These are phyloP conservation scores for Mythimna albipuncta DNA, from an alignment of 2,888 invertebrate species.

Conservation along the genomic window DNA sequence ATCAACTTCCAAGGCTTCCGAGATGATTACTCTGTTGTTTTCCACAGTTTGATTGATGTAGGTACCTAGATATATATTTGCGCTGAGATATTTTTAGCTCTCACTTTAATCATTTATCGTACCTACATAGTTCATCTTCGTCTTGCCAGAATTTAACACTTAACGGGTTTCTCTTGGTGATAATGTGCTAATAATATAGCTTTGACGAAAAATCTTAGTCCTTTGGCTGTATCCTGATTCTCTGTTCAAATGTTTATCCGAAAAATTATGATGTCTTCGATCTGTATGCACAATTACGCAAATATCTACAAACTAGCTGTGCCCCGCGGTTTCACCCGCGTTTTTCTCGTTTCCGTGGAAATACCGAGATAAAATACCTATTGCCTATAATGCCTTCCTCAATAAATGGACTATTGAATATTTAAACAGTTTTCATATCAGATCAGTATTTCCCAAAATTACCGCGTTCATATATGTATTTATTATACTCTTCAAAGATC, in stretches of 20 bases:
- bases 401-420: no score
- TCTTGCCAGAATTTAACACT: constrained; percentile 29
- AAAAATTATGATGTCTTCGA: constrained; percentile 9
- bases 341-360: no score
- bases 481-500: no score
- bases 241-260: not conserved
- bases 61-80: constrained; percentile 28
- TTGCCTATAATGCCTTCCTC: no score
- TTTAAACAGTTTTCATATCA: no score
- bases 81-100: constrained; percentile 44
- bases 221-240: not conserved
- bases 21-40: constrained; percentile 68
- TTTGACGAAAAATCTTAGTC: constrained; percentile 3
- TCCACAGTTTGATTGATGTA: constrained; percentile 66
- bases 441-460: no score
- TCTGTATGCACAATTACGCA: constrained; percentile 20
- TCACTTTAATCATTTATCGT: constrained; percentile 41
- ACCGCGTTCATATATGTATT: no score
- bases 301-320: constrained; percentile 12
- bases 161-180: constrained; percentile 11
- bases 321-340: no score
- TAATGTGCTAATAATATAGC: constrained; percentile 2
- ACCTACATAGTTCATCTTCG: constrained; percentile 19
- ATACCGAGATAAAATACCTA: no score
- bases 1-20: constrained; percentile 63